phyloP scores from a whole-genome alignment of 2,113 vertebrate species.

The Channa maculata region DNA sequence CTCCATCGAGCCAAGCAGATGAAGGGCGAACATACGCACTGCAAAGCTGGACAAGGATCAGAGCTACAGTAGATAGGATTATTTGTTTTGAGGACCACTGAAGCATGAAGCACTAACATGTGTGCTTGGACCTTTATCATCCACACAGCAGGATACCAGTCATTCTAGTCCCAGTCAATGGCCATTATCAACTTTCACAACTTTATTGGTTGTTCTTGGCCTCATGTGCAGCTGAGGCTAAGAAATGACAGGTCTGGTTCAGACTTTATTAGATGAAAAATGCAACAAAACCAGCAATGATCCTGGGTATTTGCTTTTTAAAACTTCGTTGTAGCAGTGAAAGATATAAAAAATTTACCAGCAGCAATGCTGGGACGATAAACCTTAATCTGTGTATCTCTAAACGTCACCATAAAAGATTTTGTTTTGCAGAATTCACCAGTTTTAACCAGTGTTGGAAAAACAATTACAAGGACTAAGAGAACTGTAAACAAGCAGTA shows the following conservation, averaged over 20 bases:
- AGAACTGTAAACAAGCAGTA: slow-evolving; percentile 37
- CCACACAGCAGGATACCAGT: slow-evolving; percentile 64
- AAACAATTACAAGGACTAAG: slow-evolving; percentile 45
- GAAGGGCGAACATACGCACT: slow-evolving; percentile 59
- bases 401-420: slow-evolving; percentile 20
- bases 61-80: slow-evolving; percentile 47
- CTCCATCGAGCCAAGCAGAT: slow-evolving; percentile 64
- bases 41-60: slow-evolving; percentile 71
- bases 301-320: slow-evolving; percentile 40
- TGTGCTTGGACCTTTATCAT: slow-evolving; percentile 69
- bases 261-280: slow-evolving; percentile 31
- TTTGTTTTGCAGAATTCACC: slow-evolving; percentile 23
- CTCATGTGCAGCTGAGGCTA: slow-evolving; percentile 17
- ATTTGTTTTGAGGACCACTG: slow-evolving; percentile 65
- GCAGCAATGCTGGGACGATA: not conserved
- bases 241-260: slow-evolving; percentile 31
- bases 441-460: slow-evolving; percentile 43
- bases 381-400: slow-evolving; percentile 16
- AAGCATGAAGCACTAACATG: slow-evolving; percentile 73
- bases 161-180: slow-evolving; percentile 54
- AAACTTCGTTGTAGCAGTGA: not conserved
- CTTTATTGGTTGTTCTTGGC: slow-evolving; percentile 41
- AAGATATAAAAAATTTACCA: not conserved
- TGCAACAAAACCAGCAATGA: slow-evolving; percentile 25
- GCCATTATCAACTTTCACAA: slow-evolving; percentile 57